Evolutionary conservation across 1,140 invertebrate species (phyloP).

Genomic region (Theocolax elegans): DNA sequence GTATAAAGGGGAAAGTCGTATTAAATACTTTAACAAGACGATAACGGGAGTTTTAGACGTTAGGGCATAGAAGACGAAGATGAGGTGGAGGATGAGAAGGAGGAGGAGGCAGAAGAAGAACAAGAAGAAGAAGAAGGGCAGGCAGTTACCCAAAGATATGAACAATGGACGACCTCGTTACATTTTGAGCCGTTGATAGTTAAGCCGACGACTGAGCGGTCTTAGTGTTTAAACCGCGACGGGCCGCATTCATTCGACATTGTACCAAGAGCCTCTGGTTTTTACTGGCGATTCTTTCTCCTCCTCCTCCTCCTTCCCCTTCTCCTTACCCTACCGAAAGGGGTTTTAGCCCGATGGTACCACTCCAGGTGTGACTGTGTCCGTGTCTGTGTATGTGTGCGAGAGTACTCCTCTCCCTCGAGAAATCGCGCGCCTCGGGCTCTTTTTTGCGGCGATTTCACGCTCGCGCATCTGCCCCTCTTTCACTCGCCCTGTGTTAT

Average conservation of each 20-base stretch:
- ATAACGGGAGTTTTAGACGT: slow-evolving; percentile 32
- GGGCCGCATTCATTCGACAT: slow-evolving; percentile 4
- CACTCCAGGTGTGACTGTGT: too few species aligned
- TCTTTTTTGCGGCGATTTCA: too few species aligned
- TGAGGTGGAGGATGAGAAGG: not conserved
- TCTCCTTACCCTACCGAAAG: too few species aligned
- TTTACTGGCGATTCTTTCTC: too few species aligned
- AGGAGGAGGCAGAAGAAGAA: not conserved
- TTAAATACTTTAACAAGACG: slow-evolving; percentile 41
- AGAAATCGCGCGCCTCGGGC: too few species aligned
- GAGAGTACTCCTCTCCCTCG: too few species aligned
- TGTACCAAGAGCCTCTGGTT: too few species aligned
- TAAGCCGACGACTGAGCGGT: slow-evolving; percentile 13
- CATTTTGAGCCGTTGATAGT: slow-evolving; percentile 34
- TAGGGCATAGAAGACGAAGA: not conserved
- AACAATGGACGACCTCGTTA: slow-evolving; percentile 42
- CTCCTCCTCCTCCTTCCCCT: too few species aligned
- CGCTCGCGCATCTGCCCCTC: too few species aligned
- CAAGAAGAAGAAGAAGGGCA: not conserved
- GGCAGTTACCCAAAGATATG: slow-evolving; percentile 14
- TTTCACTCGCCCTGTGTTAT: too few species aligned
- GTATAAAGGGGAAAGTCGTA: not conserved
- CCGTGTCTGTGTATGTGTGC: too few species aligned
- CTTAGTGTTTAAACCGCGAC: slow-evolving; percentile 30
- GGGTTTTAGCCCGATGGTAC: too few species aligned